Evolutionary conservation across 2,113 vertebrate genomes (phyloP).

Genomic region (Pogona vitticeps): DNA sequence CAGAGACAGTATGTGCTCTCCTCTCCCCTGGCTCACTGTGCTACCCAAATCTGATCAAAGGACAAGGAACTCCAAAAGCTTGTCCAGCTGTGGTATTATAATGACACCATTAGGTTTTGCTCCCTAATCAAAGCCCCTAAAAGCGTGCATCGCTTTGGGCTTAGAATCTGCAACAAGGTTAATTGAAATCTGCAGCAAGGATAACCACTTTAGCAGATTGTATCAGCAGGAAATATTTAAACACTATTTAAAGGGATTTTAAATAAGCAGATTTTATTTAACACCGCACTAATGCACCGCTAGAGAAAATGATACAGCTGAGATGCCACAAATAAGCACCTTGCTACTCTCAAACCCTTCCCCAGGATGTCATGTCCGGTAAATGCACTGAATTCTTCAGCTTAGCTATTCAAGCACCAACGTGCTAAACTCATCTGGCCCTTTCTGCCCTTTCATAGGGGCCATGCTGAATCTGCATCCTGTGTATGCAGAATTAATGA

Average conservation of each 20-base stretch:
- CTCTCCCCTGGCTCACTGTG: constrained; percentile 58
- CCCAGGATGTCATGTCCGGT: constrained; percentile 64
- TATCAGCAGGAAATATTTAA: constrained; percentile 81
- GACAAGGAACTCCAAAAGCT: constrained; percentile 74
- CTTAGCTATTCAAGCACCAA: constrained; percentile 64
- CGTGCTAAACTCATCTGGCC: constrained; percentile 53
- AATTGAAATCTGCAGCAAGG: constrained; percentile 76
- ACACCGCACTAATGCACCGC: constrained; percentile 77
- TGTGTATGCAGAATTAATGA: constrained; percentile 50
- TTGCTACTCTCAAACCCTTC: constrained; percentile 57
- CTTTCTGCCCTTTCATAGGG: constrained; percentile 63
- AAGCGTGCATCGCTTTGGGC: constrained; percentile 76
- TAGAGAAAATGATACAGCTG: constrained; percentile 74
- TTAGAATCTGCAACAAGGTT: constrained; percentile 81
- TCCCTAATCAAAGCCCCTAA: constrained; percentile 75
- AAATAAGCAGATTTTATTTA: constrained; percentile 85
- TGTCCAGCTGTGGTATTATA: constrained; percentile 80
- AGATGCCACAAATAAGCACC: constrained; percentile 76
- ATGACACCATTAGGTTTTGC: constrained; percentile 77
- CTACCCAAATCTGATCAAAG: constrained; percentile 76
- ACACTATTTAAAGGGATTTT: constrained; percentile 85
- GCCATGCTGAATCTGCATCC: constrained; percentile 60
- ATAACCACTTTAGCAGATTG: constrained; percentile 81
- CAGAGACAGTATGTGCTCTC: constrained; percentile 57
- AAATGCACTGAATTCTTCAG: constrained; percentile 57